Conservation (phyloP, 2,113 vertebrate genomes). For the Xyliphius kryptos region DNA sequence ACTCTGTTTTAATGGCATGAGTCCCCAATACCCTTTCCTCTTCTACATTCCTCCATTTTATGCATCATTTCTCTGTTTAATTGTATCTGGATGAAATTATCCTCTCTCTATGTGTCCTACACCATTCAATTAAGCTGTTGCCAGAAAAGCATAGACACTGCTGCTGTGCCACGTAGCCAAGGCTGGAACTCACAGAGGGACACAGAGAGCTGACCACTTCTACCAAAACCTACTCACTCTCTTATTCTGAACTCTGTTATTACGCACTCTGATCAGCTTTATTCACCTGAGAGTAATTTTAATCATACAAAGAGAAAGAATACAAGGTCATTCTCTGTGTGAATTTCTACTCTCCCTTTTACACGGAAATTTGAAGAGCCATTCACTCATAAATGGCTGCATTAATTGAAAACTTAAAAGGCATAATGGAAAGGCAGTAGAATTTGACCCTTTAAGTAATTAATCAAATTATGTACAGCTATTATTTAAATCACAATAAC, state of each 20-base stretch:
- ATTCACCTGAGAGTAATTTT: slow-evolving; percentile 13
- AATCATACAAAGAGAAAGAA: slow-evolving; percentile 4
- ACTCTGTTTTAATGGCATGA: not conserved
- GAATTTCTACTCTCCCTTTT: slow-evolving; percentile 16
- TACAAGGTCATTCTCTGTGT: slow-evolving; percentile 1
- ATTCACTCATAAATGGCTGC: slow-evolving; percentile 3
- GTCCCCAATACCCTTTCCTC: slow-evolving; percentile 4
- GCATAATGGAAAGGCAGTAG: slow-evolving; percentile 7
- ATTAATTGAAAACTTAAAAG: slow-evolving; percentile 11
- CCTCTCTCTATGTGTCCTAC: slow-evolving; percentile 52
- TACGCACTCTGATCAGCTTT: not conserved
- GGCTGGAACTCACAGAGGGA: not conserved
- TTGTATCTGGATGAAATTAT: slow-evolving; percentile 61
- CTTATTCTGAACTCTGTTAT: slow-evolving; percentile 2
- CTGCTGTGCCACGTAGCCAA: slow-evolving; percentile 38
- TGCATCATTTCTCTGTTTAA: slow-evolving; percentile 69
- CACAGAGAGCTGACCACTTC: not conserved
- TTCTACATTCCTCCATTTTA: slow-evolving; percentile 50
- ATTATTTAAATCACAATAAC: slow-evolving; percentile 7
- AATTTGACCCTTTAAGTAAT: slow-evolving; percentile 18
- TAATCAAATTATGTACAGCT: slow-evolving; percentile 9
- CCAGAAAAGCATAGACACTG: slow-evolving; percentile 43
- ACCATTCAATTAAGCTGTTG: slow-evolving; percentile 60
- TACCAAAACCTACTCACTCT: not conserved
- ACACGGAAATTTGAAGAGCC: slow-evolving; percentile 15